phyloP scores from a whole-genome alignment of 2,797 vertebrate genomes.

The Uromys caudimaculatus region DNA sequence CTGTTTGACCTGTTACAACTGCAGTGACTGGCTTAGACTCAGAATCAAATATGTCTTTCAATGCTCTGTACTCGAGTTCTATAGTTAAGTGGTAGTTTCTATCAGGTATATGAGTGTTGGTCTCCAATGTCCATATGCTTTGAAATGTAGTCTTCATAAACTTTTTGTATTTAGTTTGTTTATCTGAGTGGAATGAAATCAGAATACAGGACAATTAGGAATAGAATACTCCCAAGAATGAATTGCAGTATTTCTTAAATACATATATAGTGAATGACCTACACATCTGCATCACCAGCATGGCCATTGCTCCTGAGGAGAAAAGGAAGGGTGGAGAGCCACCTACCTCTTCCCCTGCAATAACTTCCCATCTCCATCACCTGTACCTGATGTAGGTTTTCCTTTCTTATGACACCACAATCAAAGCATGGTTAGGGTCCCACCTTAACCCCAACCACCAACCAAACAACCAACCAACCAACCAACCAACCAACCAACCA shows the following conservation, averaged over 20 bases:
- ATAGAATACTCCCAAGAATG: neutral
- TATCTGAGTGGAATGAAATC: neutral
- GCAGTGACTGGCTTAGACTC: neutral
- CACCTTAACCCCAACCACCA: neutral
- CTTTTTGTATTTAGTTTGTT: conserved; percentile 15
- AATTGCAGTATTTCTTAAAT: too few relatives aligned
- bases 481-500: neutral
- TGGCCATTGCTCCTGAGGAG: too few relatives aligned
- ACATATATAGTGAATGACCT: neutral
- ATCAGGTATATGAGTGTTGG: neutral
- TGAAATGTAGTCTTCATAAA: conserved; percentile 55
- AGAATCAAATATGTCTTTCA: rapidly evolving
- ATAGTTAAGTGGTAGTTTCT: neutral
- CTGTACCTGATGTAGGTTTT: neutral
- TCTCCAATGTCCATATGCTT: conserved; percentile 47
- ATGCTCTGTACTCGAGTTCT: rapidly evolving
- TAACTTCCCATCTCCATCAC: neutral
- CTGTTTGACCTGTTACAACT: neutral
- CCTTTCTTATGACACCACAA: neutral
- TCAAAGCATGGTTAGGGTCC: neutral
- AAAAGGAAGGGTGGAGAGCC: neutral
- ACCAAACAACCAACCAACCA: neutral
- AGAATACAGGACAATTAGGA: neutral
- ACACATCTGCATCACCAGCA: neutral
- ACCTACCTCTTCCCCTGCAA: neutral